These are phyloP conservation scores for Leucania comma DNA, from an alignment of 2,888 invertebrate genomes.

Conservation along the genomic window DNA sequence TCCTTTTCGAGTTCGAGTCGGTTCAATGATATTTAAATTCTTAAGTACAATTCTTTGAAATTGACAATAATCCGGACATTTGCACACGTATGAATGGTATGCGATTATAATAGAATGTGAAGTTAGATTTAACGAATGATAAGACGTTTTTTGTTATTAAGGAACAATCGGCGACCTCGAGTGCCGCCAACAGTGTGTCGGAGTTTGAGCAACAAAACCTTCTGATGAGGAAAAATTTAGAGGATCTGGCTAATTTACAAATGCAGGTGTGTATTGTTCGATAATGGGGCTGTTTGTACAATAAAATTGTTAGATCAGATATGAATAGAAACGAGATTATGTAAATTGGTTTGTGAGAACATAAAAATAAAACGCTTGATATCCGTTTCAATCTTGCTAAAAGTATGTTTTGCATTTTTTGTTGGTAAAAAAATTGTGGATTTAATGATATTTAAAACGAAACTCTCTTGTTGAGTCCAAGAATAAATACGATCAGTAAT, in stretches of 20 bases:
- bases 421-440: slow-evolving; percentile 9
- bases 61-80: slow-evolving; percentile 62
- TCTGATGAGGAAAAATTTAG: slow-evolving; percentile 88
- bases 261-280: slow-evolving; percentile 82
- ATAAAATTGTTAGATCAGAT: slow-evolving; percentile 53
- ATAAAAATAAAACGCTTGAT: slow-evolving; percentile 16
- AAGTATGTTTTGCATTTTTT: slow-evolving; percentile 1
- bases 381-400: slow-evolving; percentile 4
- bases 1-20: slow-evolving; percentile 50
- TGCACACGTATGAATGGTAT: slow-evolving; percentile 59
- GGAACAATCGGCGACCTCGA: slow-evolving; percentile 89
- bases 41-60: slow-evolving; percentile 61
- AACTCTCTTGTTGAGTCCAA: slow-evolving; percentile 10
- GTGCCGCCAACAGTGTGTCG: slow-evolving; percentile 88
- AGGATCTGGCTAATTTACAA: slow-evolving; percentile 88
- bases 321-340: slow-evolving; percentile 62
- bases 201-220: slow-evolving; percentile 88
- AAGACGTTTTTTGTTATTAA: slow-evolving; percentile 67
- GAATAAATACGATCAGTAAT: slow-evolving; percentile 20
- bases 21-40: slow-evolving; percentile 60
- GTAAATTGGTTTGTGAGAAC: slow-evolving; percentile 49
- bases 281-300: slow-evolving; percentile 52
- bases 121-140: slow-evolving; percentile 63
- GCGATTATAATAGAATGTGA: slow-evolving; percentile 65
- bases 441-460: slow-evolving; percentile 12